Base-by-base conservation (phyloP, 2,888 invertebrate genomes). In the Lithosia quadra region DNA sequence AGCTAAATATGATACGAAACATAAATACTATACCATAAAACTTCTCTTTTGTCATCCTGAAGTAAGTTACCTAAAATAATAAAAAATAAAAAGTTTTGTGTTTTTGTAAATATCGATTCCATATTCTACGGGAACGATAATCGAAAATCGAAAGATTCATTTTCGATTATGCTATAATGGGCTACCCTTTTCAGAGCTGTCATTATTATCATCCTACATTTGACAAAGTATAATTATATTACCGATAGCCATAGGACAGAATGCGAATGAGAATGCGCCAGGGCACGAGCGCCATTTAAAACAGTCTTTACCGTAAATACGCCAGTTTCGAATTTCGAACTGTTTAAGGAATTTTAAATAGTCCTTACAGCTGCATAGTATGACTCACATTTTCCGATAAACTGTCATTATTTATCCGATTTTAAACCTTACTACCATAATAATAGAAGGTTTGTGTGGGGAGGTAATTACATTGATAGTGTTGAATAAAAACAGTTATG, bases 231-330 rank as follows among this genome's bases (percentile, higher is more conserved):
- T n/a, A n/a, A n/a, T 62, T 64, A 57, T 56, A 65, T 63, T 63
- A 56, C 39, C 55, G 22, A 53, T 60, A 67, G 56, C 34, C 33
- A 68, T 63, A 66, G 62, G 69, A 70, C 67, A 69, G 55, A 75
- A 77, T 71, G 63, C 56, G 28, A 53, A 71, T 63, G 65, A 65
- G 77, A 75, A 80, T 76, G 79, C 79, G 80, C 73, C 34, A 63
- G 80, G 77, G 81, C 84, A 83, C 77, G 80, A 81, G 70, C 77
- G 69, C 79, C 85, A 83, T 84, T 82, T 82, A 86, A 81, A 88
- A 84, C 81, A 82, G 78, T 75, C 72, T 86, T 85, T 83, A 87
- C 85, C 82, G 85, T 88, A 88, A 86, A 88, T 81, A 84, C 77
- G 72, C 79, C 83, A 81, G 86, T 82, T 84, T 88, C 83, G 79